These are phyloP conservation scores for Parotia lawesii DNA, from an alignment of 2,113 vertebrate genomes.

Conservation along the genomic window DNA sequence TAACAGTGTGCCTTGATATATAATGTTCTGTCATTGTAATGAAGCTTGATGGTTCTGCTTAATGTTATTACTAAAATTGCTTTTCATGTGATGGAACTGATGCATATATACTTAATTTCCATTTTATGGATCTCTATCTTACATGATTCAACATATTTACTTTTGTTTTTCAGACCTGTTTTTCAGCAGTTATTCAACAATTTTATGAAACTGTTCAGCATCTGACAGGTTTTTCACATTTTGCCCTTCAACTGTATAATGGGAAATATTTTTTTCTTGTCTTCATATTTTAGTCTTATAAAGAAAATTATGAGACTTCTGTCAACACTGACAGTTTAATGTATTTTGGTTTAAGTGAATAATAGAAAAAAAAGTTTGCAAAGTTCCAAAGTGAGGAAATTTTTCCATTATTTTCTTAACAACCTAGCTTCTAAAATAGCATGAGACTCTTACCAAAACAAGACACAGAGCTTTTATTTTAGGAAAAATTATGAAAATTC, in stretches of 20 bases:
- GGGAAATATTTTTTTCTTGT: neutral
- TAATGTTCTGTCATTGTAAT: neutral
- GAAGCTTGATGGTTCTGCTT: constrained; percentile 22
- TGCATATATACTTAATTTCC: neutral
- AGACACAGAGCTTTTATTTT: neutral
- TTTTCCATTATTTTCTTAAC: constrained; percentile 9
- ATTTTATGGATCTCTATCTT: neutral
- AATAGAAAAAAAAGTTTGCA: neutral
- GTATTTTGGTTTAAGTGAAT: neutral
- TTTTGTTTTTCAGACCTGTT: neutral
- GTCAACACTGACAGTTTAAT: neutral
- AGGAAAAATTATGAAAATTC: neutral
- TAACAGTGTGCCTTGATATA: neutral
- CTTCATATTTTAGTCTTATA: neutral
- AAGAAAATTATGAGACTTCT: neutral
- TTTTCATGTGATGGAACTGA: neutral
- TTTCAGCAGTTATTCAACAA: neutral
- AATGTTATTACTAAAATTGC: neutral
- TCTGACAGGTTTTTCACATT: neutral
- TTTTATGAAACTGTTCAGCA: neutral
- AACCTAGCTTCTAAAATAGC: neutral
- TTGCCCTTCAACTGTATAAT: neutral
- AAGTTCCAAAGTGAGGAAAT: neutral
- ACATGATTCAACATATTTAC: neutral
- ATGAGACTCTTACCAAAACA: neutral